Percentiles rank a stretch among this genome's conserved stretches.
Evolutionary conservation across 2,888 invertebrate genomes (phyloP).

Genomic region (Punctoribates punctum): DNA sequence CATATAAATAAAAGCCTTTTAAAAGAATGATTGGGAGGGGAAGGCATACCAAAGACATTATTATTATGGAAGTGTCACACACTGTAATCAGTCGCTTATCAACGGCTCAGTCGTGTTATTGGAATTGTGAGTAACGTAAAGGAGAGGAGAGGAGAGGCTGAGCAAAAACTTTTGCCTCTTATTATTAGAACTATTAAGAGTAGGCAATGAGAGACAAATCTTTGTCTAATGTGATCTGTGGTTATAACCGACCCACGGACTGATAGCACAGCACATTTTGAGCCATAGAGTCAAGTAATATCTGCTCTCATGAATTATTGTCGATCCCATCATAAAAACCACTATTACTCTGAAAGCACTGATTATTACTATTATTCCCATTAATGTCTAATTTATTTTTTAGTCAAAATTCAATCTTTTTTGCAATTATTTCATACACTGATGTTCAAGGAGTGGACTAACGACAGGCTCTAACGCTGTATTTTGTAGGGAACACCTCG

Average conservation of each 20-base stretch:
- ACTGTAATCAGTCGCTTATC: constrained; percentile 29
- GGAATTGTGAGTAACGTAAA: background rate
- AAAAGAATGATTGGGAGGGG: constrained; percentile 34
- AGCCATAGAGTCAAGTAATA: background rate
- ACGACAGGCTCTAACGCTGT: too few relatives aligned
- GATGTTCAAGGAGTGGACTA: too few relatives aligned
- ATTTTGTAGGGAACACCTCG: too few relatives aligned
- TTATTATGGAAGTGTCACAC: constrained; percentile 37
- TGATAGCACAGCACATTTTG: background rate
- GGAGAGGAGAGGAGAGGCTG: background rate
- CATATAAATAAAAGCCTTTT: constrained; percentile 35
- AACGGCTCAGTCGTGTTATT: background rate
- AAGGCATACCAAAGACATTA: constrained; percentile 3
- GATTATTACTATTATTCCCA: background rate
- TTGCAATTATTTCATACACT: too few relatives aligned
- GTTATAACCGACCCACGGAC: background rate
- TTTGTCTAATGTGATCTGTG: constrained; percentile 19
- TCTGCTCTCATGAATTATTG: constrained; percentile 26
- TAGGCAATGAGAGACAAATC: constrained; percentile 16
- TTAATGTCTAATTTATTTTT: background rate
- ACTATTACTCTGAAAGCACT: background rate
- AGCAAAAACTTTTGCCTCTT: constrained; percentile 12
- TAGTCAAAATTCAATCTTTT: background rate
- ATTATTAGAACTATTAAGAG: constrained; percentile 16
- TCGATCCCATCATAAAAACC: constrained; percentile 15